Percentiles rank a stretch among this genome's conserved stretches.
Conservation (phyloP, 2,797 vertebrate species). For the Loris lydekkerianus region DNA sequence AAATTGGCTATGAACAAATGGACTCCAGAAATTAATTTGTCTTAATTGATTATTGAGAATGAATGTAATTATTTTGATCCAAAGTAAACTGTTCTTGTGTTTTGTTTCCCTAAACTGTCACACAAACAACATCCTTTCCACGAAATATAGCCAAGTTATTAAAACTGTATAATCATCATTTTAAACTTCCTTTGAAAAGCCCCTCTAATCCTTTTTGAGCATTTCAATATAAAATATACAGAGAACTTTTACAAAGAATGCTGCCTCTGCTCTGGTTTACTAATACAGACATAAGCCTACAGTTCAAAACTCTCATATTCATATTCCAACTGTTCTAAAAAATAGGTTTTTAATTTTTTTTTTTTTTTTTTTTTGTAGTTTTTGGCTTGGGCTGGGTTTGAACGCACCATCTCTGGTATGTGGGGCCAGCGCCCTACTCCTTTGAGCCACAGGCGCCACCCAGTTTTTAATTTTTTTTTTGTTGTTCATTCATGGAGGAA, state of each 20-base stretch:
- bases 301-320: neutral
- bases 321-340: slow-evolving; percentile 26
- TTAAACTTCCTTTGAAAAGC: neutral
- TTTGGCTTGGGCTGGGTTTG: too few relatives aligned
- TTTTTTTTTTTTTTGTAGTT: too few relatives aligned
- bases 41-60: neutral
- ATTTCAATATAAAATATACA: slow-evolving; percentile 10
- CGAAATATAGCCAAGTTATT: neutral
- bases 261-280: neutral
- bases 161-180: neutral
- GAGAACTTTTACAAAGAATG: neutral
- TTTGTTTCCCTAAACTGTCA: neutral
- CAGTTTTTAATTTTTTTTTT: neutral
- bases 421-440: too few relatives aligned
- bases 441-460: too few relatives aligned
- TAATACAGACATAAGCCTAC: neutral
- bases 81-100: neutral
- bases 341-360: neutral
- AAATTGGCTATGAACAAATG: neutral
- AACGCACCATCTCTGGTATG: too few relatives aligned
- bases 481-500: slow-evolving; percentile 7
- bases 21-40: neutral
- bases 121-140: neutral
- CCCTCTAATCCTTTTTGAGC: neutral
- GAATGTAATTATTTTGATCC: neutral